phyloP scores from a whole-genome alignment of 1,140 invertebrate species.

The Drosophila albomicans region DNA sequence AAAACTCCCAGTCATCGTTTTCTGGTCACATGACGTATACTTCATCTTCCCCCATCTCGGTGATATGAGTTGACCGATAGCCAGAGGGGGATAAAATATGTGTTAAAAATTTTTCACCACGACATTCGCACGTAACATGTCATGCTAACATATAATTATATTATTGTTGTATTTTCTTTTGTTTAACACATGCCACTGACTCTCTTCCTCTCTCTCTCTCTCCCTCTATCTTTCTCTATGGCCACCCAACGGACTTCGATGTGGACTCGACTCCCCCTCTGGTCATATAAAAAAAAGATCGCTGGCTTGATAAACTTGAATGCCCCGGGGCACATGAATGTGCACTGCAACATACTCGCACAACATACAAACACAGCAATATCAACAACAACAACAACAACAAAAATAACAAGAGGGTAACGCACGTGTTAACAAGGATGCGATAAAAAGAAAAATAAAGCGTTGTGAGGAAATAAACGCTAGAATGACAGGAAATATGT shows the following conservation, averaged over 20 bases:
- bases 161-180: slow-evolving; percentile 67
- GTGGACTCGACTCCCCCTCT: slow-evolving; percentile 11
- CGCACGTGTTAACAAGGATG: slow-evolving; percentile 82
- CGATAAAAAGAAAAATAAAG: slow-evolving; percentile 67
- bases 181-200: slow-evolving; percentile 50
- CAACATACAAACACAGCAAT: slow-evolving; percentile 31
- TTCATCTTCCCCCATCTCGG: background rate
- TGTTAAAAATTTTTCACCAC: slow-evolving; percentile 64
- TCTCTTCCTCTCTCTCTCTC: background rate
- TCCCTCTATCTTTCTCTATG: background rate
- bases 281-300: slow-evolving; percentile 64
- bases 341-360: slow-evolving; percentile 17
- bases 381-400: slow-evolving; percentile 27
- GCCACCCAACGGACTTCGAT: slow-evolving; percentile 7
- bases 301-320: slow-evolving; percentile 66
- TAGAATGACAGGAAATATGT: slow-evolving; percentile 82
- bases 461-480: slow-evolving; percentile 79
- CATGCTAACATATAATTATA: slow-evolving; percentile 79
- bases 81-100: slow-evolving; percentile 22
- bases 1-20: background rate
- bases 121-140: slow-evolving; percentile 79
- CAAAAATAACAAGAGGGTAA: slow-evolving; percentile 59
- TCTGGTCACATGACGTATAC: background rate
- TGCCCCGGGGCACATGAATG: slow-evolving; percentile 28
- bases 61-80: background rate